Base-by-base conservation (phyloP, 2,888 invertebrate genomes). In the Tricholauxania praeusta region DNA sequence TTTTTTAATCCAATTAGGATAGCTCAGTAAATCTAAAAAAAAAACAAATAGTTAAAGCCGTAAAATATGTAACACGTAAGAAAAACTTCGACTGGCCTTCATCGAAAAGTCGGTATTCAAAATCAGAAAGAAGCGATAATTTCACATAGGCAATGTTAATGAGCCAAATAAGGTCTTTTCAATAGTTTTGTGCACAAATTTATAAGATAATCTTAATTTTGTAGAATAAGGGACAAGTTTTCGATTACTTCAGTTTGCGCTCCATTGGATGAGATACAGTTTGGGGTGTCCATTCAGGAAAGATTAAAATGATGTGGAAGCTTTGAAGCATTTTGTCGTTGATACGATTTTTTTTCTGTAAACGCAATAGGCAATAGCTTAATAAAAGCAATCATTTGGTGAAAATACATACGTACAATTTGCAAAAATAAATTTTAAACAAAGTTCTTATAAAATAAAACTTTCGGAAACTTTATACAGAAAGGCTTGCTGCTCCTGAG, bases 221-320 rank as follows among this genome's bases (percentile, higher is more conserved):
- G 3, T 59, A 8, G 19, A 14, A 19, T 19, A 6, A 17, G n/a
- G 17, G 53, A 17, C 19, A 59, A 28, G 47, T 49, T 70, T 70
- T 53, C 62, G 62, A 22, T 70, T 53, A 63, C 14, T 39, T 53
- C 15, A 70, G 53, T 63, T 70, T 53, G 63, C 70, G 63, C 32
- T 70, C 63, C 22, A 70, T 70, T 70, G 62, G 70, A 62, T 70
- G 70, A 47, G 70, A 70, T 68, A 68, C 59, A 68, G 51, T 68
- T 19, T 17, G 68, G 12, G 57, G 19, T 28, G 66, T 14, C 15
- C 49, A 28, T 59, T 57, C 28, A 28, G 28, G 12, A 68, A 19
- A 28, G 57, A 49, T 57, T 68, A 59, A 10, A 49, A 59, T 39
- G 49, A 19, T 59, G 19, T 69, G 22, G 14, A 32, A 53, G 32